These are phyloP conservation scores for Drosophila novamexicana DNA, from an alignment of 1,140 invertebrate species.

Conservation along the genomic window DNA sequence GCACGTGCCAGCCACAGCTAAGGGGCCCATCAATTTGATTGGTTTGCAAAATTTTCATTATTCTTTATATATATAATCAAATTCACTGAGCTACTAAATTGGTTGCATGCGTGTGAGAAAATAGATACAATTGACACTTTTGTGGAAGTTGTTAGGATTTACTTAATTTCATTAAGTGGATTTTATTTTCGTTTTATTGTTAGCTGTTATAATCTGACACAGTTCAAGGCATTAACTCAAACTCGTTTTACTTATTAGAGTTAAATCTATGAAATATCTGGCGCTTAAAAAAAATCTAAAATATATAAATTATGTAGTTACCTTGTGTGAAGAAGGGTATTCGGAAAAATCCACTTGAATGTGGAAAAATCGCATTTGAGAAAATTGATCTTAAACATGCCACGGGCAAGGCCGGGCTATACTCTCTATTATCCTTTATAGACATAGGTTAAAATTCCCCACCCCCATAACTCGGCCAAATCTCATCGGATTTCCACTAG, in stretches of 20 bases:
- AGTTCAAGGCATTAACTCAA: not conserved
- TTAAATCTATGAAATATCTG: not conserved
- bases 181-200: not conserved
- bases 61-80: conserved; percentile 36
- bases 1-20: conserved; percentile 45
- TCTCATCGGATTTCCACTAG: no score
- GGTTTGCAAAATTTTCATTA: conserved; percentile 46
- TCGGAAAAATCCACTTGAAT: no score
- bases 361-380: no score
- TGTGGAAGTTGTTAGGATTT: conserved; percentile 1
- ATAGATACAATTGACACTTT: conserved; percentile 19
- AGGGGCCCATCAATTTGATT: conserved; percentile 51
- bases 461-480: no score
- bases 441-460: no score
- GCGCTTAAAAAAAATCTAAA: not conserved
- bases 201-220: not conserved
- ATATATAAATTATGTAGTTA: no score
- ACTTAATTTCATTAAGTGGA: conserved; percentile 1
- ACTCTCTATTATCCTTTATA: no score
- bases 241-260: not conserved
- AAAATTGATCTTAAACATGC: no score
- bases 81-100: conserved; percentile 35
- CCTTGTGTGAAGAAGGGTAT: no score
- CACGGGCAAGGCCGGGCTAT: no score
- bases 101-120: not conserved